Evolutionary conservation across 2,113 vertebrate species (phyloP), one percentile per base, ranked within the genome.

Genomic region (Dicentrarchus labrax): DNA sequence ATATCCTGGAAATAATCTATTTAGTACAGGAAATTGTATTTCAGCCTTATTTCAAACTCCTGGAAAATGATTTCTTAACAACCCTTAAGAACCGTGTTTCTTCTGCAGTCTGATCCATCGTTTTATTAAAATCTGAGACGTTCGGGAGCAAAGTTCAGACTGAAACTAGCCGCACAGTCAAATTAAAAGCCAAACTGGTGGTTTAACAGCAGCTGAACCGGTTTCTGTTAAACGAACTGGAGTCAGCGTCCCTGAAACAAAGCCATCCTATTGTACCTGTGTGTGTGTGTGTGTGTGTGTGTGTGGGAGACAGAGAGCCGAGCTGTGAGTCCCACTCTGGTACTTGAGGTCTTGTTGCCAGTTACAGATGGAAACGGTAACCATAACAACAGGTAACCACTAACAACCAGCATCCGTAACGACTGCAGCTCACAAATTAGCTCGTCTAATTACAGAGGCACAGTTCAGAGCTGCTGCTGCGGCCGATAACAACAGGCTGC

Each of bases 311-410:
- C 6, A 36, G 51, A 68, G 74, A 64, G 61, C 53, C n/a, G 51
- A 78, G 75, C 54, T 11, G 24, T 11, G 24, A 76, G 72, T 74
- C 62, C 64, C 70, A 57, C 77, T 87, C 84, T 61, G 69, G 68
- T 82, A 69, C 86, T 82, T 17, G 41, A 83, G 82, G 80, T 91
- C 84, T 85, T 78, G 89, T 90, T 94, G 88, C 87, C 76, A 77
- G 84, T 86, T 73, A 84, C 88, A 83, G 86, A 92, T 88, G 91
- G 94, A 93, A 79, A 88, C 76, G n/a, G 94, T 95, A 94, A 95
- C 95, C 95, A 95, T 95, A 92, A 94, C 95, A 91, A 96, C 95
- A 94, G 93, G 95, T 95, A 95, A 94, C 94, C 92, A 89, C 76
- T 95, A 94, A 95, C 94, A 94, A 95, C 93, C 78, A 86, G 87